These are phyloP conservation scores for Nyctalus aviator DNA, from an alignment of 2,797 vertebrate genomes.

Conservation along the genomic window DNA sequence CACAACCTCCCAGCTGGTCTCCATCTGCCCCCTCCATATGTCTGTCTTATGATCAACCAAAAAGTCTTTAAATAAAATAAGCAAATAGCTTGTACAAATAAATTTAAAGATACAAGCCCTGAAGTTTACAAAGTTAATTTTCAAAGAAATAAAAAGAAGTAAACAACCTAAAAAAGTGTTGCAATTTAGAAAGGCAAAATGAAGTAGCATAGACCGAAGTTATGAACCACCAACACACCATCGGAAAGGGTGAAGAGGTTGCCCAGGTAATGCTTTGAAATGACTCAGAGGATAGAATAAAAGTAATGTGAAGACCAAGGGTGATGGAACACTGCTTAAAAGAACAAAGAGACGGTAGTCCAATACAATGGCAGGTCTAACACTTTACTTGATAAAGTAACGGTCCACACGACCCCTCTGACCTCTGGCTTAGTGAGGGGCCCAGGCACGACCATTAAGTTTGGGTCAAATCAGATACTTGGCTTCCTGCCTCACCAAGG, in stretches of 20 bases:
- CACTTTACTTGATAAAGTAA: too few relatives aligned
- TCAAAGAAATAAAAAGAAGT: not conserved
- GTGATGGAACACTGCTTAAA: not conserved
- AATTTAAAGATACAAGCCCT: not conserved
- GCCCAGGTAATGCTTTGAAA: not conserved
- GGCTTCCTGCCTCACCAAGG: not conserved
- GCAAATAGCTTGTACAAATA: not conserved
- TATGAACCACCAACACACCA: not conserved
- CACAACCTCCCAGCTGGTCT: not conserved
- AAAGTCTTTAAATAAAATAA: constrained; percentile 5
- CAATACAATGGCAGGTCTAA: rapidly evolving
- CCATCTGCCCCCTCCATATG: not conserved
- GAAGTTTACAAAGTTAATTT: not conserved
- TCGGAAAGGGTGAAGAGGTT: not conserved
- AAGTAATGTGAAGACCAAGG: not conserved
- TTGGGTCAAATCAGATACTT: not conserved
- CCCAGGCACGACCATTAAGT: rapidly evolving
- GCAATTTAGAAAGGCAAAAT: not conserved
- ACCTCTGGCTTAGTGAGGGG: not conserved
- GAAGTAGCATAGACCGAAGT: rapidly evolving
- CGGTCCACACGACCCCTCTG: rapidly evolving
- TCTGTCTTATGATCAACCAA: not conserved
- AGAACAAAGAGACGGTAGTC: not conserved
- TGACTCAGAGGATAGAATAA: not conserved
- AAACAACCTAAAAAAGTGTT: not conserved